A percentile compares a stretch with the other conserved stretches of the same genome.
Evolutionary conservation across 1,140 invertebrate genomes (phyloP).

Genomic region (Drosophila simulans): DNA sequence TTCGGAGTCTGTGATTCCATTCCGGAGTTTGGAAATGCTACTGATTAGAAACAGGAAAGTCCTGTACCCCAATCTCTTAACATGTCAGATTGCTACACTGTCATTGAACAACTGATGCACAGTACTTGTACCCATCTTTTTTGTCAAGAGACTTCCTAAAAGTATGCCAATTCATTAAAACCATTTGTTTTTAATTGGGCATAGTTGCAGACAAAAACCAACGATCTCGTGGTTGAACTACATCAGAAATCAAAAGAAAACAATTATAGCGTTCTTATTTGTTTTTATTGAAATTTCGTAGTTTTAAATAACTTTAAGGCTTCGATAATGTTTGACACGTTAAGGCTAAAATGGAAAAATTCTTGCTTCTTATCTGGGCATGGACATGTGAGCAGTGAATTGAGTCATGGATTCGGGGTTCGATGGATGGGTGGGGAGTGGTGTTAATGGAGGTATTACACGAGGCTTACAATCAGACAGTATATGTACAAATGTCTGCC

Average conservation of each 20-base stretch:
- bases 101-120: too few relatives aligned
- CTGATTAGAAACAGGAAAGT: neutral
- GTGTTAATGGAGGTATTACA: constrained; percentile 21
- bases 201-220: too few relatives aligned
- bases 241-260: constrained; percentile 1
- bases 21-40: neutral
- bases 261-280: constrained; percentile 47
- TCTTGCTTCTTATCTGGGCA: constrained; percentile 60
- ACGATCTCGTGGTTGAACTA: too few relatives aligned
- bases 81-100: too few relatives aligned
- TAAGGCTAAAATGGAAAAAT: constrained; percentile 77
- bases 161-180: constrained; percentile 9
- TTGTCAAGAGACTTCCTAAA: neutral
- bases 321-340: constrained; percentile 72
- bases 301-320: constrained; percentile 79
- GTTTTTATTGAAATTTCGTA: constrained; percentile 76
- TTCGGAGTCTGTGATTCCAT: too few relatives aligned
- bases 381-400: constrained; percentile 24
- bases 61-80: too few relatives aligned
- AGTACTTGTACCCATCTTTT: too few relatives aligned
- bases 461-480: constrained; percentile 38
- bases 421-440: constrained; percentile 19
- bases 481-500: constrained; percentile 44
- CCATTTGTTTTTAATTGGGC: neutral
- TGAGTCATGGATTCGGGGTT: constrained; percentile 37